Base-by-base conservation (phyloP, 2,888 invertebrate species). In the Sphinx pinastri region DNA sequence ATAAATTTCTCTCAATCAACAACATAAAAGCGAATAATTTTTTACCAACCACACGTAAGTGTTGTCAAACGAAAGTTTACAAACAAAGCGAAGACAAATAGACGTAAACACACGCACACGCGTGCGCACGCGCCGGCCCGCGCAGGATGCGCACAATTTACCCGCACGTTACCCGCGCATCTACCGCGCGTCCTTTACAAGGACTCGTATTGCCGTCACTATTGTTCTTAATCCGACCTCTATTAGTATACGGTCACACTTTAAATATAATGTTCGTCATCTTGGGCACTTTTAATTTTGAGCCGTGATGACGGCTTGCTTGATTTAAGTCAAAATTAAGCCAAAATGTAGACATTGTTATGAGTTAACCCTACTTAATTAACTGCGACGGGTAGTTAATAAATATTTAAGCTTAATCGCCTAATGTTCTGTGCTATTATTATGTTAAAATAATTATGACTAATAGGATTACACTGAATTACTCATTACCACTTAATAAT, bases 111-210 rank as follows among this genome's bases (percentile, higher is more conserved):
- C 14, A 59, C 25, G 31, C 58, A 59, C 31, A 12, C 25, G 25
- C 19, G 19, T 16, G 47, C 13, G 47, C 10, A 11, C 55, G 69
- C 75, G 69, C 68, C 19, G 71, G 63, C 76, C 73, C 76, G 77
- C 74, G 77, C 68, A 70, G 71, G 74, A 74, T 70, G 73, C 74
- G 74, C 74, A 71, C 72, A 72, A 75, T 49, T 74, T 69, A 69
- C 47, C 76, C 72, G 70, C 71, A 70, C 74, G 75, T 74, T 69
- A 70, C 47, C 75, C 72, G 70, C 71, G 71, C 74, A 76, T 72
- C 73, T 73, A 38, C 75, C 72, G 70, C 71, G 71, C 74, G 77
- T 72, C 73, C 74, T 74, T 75, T 68, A 3, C 31, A 71, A 70
- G 75, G 75, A 78, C 73, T 63, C 19, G 13, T 31, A n/a, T n/a